phyloP scores from a whole-genome alignment of 2,888 invertebrate species.

The Kryphioiulus occultus region DNA sequence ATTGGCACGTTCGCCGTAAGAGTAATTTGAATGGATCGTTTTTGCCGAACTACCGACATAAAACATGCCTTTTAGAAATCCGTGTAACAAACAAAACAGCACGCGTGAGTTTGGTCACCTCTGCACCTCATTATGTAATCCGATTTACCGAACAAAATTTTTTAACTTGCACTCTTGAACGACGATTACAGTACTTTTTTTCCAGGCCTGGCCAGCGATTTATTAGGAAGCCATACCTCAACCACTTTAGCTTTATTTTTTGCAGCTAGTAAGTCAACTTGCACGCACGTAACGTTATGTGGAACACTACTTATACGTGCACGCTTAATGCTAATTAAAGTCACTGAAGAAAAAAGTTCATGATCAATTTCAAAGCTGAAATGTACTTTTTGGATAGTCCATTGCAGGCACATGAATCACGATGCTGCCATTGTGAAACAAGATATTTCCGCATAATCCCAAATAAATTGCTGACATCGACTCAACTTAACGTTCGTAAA shows the following conservation, averaged over 20 bases:
- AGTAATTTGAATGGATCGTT: neutral
- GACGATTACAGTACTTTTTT: neutral
- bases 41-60: neutral
- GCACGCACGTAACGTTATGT: too few species aligned
- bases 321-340: too few species aligned
- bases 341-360: too few species aligned
- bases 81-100: neutral
- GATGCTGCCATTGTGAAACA: too few species aligned
- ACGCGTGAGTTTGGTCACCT: neutral
- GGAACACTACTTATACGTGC: too few species aligned
- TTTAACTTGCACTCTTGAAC: neutral
- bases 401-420: too few species aligned
- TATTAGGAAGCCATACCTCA: neutral
- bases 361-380: too few species aligned
- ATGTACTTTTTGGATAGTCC: neutral
- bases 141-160: neutral
- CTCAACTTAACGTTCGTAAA: too few species aligned
- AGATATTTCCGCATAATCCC: too few species aligned
- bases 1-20: neutral
- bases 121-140: neutral
- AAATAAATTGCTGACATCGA: neutral
- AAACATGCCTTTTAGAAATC: neutral
- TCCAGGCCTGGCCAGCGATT: neutral
- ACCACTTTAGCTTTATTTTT: neutral
- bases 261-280: neutral